Conservation (phyloP, 2,888 invertebrate species). For the Orchestes rusci region DNA sequence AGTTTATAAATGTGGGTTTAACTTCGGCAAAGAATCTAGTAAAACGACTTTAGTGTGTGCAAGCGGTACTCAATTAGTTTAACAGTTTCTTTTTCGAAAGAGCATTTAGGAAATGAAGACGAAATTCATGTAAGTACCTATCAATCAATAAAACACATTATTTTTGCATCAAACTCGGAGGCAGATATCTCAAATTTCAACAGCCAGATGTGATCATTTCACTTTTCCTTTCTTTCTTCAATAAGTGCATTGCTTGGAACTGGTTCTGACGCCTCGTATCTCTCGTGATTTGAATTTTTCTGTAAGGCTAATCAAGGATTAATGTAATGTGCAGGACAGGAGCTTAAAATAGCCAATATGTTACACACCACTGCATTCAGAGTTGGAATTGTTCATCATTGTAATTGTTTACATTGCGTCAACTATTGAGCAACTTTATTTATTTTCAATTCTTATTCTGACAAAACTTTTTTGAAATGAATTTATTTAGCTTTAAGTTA, state of each 20-base stretch:
- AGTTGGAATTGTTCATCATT: too few species aligned
- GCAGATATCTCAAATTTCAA: too few species aligned
- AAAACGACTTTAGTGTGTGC: conserved; percentile 20
- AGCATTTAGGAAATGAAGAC: conserved; percentile 20
- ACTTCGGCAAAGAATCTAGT: conserved; percentile 23
- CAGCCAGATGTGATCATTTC: conserved; percentile 17
- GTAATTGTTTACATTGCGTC: too few species aligned
- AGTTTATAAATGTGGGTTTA: conserved; percentile 23
- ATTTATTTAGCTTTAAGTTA: too few species aligned
- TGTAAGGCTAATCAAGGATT: conserved; percentile 7
- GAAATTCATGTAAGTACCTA: conserved; percentile 21
- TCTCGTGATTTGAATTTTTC: conserved; percentile 16
- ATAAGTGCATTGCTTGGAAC: conserved; percentile 19
- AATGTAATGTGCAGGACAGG: too few species aligned
- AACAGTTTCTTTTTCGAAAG: too few species aligned
- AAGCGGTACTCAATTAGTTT: conserved; percentile 15
- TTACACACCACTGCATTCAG: too few species aligned
- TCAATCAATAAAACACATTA: not conserved
- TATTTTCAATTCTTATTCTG: too few species aligned
- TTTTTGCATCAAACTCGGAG: too few species aligned
- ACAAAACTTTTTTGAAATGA: too few species aligned
- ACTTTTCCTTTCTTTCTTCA: conserved; percentile 21
- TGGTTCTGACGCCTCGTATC: conserved; percentile 13
- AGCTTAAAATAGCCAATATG: too few species aligned
- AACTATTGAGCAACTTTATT: too few species aligned